Percentiles rank a stretch among this genome's conserved stretches.
These are phyloP conservation scores for Rhopilema esculentum DNA, from an alignment of 30 jellyfish, hydroid and myxozoan species.

Conservation along the genomic window DNA sequence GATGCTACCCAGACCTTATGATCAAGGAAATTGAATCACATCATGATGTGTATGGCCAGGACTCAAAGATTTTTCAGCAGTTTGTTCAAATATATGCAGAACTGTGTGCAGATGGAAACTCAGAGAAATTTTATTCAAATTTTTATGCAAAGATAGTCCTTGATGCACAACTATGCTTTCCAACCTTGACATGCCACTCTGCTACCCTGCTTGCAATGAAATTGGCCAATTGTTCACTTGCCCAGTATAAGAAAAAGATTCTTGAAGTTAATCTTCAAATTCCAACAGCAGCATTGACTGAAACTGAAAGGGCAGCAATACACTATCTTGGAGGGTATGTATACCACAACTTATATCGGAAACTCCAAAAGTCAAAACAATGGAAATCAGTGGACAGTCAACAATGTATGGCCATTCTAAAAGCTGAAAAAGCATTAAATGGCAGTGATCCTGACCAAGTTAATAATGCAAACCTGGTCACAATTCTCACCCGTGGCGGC, in stretches of 20 bases:
- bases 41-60: constrained; percentile 12
- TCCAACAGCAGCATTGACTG: constrained; percentile 13
- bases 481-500: no score
- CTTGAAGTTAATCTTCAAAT: background rate
- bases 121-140: constrained; percentile 41
- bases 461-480: background rate
- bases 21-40: constrained; percentile 25
- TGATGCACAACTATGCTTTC: constrained; percentile 15
- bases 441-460: background rate
- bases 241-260: constrained; percentile 17
- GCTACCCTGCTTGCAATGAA: constrained; percentile 51
- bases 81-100: background rate
- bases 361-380: constrained; percentile 23
- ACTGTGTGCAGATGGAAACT: constrained; percentile 23
- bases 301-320: constrained; percentile 38
- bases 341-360: constrained; percentile 17
- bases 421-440: constrained; percentile 3
- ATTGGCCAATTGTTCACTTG: constrained; percentile 45
- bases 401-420: constrained; percentile 45
- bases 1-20: constrained; percentile 25
- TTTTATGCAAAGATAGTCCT: constrained; percentile 36
- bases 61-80: constrained; percentile 6
- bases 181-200: constrained; percentile 17
- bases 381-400: constrained; percentile 48
- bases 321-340: constrained; percentile 71